These are phyloP conservation scores for Drosophila nebulosa DNA, from an alignment of 1,140 invertebrate genomes.

Conservation along the genomic window DNA sequence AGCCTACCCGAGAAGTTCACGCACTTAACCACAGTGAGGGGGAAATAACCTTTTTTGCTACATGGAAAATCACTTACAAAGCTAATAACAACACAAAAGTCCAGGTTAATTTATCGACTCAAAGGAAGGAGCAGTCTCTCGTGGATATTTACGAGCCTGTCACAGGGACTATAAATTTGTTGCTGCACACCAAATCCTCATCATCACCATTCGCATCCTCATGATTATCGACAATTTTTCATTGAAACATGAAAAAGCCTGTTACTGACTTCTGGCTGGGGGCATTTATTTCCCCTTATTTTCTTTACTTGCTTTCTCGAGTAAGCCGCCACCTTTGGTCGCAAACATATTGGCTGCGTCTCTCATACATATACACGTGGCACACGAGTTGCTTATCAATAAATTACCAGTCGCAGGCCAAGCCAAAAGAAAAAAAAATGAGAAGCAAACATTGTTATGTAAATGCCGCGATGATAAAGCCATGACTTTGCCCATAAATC, in stretches of 20 bases:
- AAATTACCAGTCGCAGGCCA: conserved; percentile 50
- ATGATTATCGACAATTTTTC: conserved; percentile 29
- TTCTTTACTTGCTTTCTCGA: conserved; percentile 12
- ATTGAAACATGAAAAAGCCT: conserved; percentile 68
- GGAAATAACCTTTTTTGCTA: conserved; percentile 3
- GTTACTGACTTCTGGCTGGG: conserved; percentile 9
- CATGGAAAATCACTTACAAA: conserved; percentile 66
- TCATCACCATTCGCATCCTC: conserved; percentile 11
- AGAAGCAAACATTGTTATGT: conserved; percentile 58
- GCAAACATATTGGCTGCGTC: conserved; percentile 62
- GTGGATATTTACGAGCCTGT: conserved; percentile 52
- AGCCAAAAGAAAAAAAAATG: conserved; percentile 15
- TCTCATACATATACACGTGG: conserved; percentile 11
- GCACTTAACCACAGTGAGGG: background rate
- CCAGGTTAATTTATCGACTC: conserved; percentile 61
- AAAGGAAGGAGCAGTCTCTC: conserved; percentile 15
- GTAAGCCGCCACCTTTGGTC: conserved; percentile 46
- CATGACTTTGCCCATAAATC: conserved; percentile 62
- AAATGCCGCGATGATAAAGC: conserved; percentile 61
- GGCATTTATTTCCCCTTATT: background rate
- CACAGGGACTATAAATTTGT: conserved; percentile 58
- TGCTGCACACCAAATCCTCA: conserved; percentile 61
- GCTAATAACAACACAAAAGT: conserved; percentile 21
- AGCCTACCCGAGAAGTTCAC: background rate
- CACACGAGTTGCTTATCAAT: conserved; percentile 59